Percentiles rank a stretch among this genome's conserved stretches.
phyloP scores from a whole-genome alignment of 2,113 vertebrate species.

The Spilogale gracilis region DNA sequence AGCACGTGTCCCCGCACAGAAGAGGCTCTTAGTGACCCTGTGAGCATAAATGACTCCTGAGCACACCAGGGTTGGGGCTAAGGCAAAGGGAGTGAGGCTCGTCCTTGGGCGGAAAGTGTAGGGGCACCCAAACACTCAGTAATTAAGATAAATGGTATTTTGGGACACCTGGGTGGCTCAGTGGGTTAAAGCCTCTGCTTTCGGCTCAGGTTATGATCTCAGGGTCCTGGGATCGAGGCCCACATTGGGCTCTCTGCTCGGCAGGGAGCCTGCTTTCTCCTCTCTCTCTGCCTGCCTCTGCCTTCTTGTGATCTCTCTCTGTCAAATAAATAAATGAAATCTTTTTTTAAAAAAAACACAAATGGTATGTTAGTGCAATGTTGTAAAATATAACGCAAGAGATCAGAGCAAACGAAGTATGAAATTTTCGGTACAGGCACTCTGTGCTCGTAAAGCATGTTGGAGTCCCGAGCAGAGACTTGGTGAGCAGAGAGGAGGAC shows the following conservation, averaged over 20 bases:
- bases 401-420: background rate
- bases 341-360: background rate
- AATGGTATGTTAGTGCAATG: background rate
- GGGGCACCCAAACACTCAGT: background rate
- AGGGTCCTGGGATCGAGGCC: no score
- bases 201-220: no score
- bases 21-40: no score
- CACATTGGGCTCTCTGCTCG: no score
- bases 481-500: no score
- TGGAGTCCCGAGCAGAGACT: background rate
- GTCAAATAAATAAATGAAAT: no score
- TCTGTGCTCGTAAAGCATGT: accelerated
- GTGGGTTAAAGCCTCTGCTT: no score
- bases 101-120: accelerated
- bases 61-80: no score
- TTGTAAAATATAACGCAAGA: background rate
- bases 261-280: no score
- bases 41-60: background rate
- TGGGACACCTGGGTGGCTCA: no score
- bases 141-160: background rate
- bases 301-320: no score
- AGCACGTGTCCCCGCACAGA: accelerated
- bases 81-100: background rate
- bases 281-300: no score
- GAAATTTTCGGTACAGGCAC: background rate